A percentile compares a stretch with the other conserved stretches of the same genome.
Evolutionary conservation across 1,140 invertebrate species (phyloP).

Genomic region (Hylyphantes graminicola): DNA sequence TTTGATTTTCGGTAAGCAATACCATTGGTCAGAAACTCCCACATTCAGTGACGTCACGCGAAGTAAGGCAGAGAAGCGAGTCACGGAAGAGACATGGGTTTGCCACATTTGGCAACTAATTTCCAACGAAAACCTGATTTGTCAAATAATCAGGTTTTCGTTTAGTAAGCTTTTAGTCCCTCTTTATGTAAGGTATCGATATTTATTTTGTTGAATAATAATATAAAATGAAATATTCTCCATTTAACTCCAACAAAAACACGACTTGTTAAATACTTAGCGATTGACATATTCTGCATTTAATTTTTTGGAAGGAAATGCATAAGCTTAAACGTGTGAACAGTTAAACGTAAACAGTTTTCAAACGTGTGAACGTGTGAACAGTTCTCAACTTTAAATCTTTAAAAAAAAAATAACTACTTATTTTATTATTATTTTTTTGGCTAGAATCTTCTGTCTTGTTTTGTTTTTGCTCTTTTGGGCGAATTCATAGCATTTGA

Average conservation of each 20-base stretch:
- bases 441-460: neutral
- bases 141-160: neutral
- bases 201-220: neutral
- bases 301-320: neutral
- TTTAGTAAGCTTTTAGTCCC: neutral
- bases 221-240: neutral
- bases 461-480: neutral
- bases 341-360: too few relatives aligned
- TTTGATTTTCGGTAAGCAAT: neutral
- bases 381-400: neutral
- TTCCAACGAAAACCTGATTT: neutral
- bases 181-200: neutral
- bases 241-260: neutral
- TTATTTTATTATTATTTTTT: neutral
- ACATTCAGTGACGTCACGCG: neutral
- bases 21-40: slow-evolving; percentile 7
- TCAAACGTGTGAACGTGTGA: neutral
- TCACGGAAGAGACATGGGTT: neutral
- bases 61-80: neutral
- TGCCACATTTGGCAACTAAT: neutral
- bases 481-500: neutral
- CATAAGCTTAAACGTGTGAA: neutral
- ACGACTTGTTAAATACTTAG: neutral
- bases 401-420: neutral
- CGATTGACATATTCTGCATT: neutral